A percentile compares a stretch with the other conserved stretches of the same genome.
These are phyloP conservation scores for Patagioenas fasciata DNA, from an alignment of 2,113 vertebrate species.

Conservation along the genomic window DNA sequence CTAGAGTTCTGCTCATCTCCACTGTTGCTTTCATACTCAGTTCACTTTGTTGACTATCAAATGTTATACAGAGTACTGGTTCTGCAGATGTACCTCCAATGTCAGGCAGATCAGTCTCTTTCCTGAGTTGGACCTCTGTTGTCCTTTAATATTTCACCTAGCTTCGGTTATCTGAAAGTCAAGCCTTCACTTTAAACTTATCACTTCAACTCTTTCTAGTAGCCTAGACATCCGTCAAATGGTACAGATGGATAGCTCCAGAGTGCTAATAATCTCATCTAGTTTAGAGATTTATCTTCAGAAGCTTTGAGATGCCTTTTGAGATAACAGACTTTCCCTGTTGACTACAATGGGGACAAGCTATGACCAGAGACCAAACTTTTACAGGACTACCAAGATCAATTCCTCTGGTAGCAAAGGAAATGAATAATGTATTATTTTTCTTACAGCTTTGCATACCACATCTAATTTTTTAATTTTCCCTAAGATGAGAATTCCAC, in stretches of 20 bases:
- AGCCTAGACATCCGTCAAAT: neutral
- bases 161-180: neutral
- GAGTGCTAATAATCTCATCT: neutral
- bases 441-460: neutral
- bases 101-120: neutral
- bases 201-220: neutral
- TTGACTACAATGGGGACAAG: neutral
- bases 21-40: neutral
- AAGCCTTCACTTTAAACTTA: neutral
- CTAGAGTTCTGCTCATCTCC: neutral
- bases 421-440: neutral
- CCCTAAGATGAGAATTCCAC: neutral
- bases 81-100: neutral
- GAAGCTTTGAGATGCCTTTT: neutral
- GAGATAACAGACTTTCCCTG: neutral
- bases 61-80: neutral
- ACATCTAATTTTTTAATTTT: neutral
- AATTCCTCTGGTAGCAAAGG: neutral
- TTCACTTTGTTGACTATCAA: neutral
- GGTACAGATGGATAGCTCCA: neutral
- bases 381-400: neutral
- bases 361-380: neutral
- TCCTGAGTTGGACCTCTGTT: accelerated
- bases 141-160: neutral
- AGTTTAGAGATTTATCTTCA: neutral